These are phyloP conservation scores for Petrocephalus microphthalmus DNA, from an alignment of 2,113 vertebrate species.

Conservation along the genomic window DNA sequence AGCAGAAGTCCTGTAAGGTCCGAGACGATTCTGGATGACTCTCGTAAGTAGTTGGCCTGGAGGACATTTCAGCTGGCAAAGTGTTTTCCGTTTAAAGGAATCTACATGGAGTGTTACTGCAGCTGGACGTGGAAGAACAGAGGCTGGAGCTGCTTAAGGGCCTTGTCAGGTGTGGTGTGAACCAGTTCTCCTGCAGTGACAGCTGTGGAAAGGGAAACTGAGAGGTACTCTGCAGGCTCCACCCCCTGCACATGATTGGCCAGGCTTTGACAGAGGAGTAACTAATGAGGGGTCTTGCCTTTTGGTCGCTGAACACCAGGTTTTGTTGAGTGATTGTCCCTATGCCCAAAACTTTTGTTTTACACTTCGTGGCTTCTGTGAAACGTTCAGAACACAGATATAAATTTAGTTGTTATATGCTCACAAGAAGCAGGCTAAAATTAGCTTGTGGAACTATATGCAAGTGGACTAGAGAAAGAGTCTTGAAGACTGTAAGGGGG, in stretches of 20 bases:
- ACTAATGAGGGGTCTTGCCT: background rate
- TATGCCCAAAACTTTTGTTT: background rate
- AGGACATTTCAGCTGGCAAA: background rate
- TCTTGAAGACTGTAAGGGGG: background rate
- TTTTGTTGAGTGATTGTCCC: background rate
- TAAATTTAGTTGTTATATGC: background rate
- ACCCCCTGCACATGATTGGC: background rate
- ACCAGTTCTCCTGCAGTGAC: background rate
- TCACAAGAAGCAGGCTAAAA: background rate
- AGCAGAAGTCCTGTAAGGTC: background rate
- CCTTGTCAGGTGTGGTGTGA: background rate
- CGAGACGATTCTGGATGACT: background rate
- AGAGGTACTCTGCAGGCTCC: background rate
- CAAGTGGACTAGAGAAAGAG: background rate
- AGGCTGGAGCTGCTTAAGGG: background rate
- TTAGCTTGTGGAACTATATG: background rate
- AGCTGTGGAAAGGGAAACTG: background rate
- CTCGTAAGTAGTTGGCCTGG: background rate
- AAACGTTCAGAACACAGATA: background rate
- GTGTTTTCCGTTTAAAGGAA: background rate
- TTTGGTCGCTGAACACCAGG: background rate
- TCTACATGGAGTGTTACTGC: background rate
- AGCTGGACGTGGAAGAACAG: background rate
- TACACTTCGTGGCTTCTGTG: background rate
- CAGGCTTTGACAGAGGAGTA: background rate